Conservation (phyloP, 2,113 vertebrate species). For the Ancistrus triradiatus region DNA sequence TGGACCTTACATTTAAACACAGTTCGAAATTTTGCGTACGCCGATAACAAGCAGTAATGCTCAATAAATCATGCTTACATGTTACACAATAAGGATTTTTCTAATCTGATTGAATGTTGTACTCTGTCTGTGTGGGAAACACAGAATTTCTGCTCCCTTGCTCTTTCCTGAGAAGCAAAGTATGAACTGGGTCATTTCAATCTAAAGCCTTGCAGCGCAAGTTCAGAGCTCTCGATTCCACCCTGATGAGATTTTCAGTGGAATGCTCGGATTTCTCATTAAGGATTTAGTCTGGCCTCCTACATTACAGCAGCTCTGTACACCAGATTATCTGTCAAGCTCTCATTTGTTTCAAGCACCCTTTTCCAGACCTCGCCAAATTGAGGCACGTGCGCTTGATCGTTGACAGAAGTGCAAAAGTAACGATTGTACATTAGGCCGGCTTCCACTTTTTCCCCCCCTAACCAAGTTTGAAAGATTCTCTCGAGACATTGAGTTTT, state of each 20-base stretch:
- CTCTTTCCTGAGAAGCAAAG: constrained; percentile 17
- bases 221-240: constrained; percentile 28
- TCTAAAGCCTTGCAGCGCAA: constrained; percentile 24
- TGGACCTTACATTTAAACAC: too few relatives aligned
- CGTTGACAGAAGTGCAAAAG: not conserved
- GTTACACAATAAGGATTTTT: too few relatives aligned
- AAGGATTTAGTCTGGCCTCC: constrained; percentile 9
- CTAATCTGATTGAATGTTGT: too few relatives aligned
- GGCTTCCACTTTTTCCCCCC: not conserved
- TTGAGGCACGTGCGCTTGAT: not conserved
- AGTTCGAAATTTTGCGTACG: too few relatives aligned
- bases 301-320: not conserved
- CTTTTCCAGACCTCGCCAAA: not conserved
- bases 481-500: not conserved
- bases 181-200: constrained; percentile 18
- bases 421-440: not conserved
- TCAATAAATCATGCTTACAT: too few relatives aligned
- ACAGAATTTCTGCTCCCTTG: not conserved
- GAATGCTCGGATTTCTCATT: constrained; percentile 20
- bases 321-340: constrained; percentile 4
- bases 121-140: too few relatives aligned
- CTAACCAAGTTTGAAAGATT: not conserved
- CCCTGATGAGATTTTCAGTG: constrained; percentile 31
- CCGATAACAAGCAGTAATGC: too few relatives aligned
- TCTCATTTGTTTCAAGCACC: not conserved